Evolutionary conservation across 2,797 vertebrate genomes (phyloP), one percentile per base, ranked within the genome.

Genomic region (Poecilia picta): DNA sequence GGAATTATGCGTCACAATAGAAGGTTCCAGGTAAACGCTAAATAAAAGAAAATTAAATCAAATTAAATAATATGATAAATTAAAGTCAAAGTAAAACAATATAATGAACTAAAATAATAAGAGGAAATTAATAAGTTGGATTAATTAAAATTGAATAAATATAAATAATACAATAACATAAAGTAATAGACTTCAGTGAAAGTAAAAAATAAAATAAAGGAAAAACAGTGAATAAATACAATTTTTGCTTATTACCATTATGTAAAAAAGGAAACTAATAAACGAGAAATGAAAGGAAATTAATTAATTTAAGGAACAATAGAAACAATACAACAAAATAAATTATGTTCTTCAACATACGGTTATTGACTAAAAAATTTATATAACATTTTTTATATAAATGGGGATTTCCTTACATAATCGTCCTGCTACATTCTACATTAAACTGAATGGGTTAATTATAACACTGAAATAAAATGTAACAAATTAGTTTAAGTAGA

Each of bases 1-100:
- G 23, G 4, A 2, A 20, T 33, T 51, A 23, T 0, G 15, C 0
- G 4, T 12, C 25, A 7, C 0, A 51, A 7, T 0, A 5, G 82
- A 81, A 1, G 0, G 91, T 94, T 95, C 94, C 93, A 70, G 0
- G 15, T 7, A 10, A 16, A 28, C 10, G 5, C 39, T 16, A 2
- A 47, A 64, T 13, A 23, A 8, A 64, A 47, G 8, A 23, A 47
- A 36, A 18, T n/a, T 12, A 16, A 62, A 41, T 62, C 1, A 62
- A 62, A 36, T 64, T 3, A 55, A 36, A 36, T 36, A 15, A n/a
- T 15, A 31, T 28, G 1, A 59, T 39, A 13, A 64, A 33, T 33
- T 18, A 18, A 20, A 20, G 33, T 64, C 7, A 64, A 59, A 31
- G 10, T 13, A 31, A 15, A 59, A 15, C 2, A 28, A 55, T 55